phyloP scores from a whole-genome alignment of 2,888 invertebrate genomes.

The Yponomeuta malinellus region DNA sequence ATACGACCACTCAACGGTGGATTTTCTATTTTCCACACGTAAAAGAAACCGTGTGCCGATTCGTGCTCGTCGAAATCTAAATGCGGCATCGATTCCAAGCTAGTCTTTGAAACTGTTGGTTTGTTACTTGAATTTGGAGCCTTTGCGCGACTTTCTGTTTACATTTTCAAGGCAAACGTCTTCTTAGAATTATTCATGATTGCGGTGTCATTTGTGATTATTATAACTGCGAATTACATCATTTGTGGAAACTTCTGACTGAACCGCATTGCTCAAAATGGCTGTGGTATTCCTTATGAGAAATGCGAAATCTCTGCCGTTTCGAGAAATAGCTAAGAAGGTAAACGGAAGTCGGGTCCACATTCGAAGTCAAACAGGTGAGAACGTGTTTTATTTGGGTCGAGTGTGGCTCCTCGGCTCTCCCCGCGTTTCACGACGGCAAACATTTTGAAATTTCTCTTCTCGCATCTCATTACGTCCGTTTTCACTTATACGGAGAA shows the following conservation, averaged over 20 bases:
- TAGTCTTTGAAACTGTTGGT: neutral
- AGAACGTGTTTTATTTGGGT: slow-evolving; percentile 65
- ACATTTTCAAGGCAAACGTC: neutral
- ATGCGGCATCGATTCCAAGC: slow-evolving; percentile 33
- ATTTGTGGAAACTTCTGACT: neutral
- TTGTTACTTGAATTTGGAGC: neutral
- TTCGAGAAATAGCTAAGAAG: slow-evolving; percentile 4
- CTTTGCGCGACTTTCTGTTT: neutral
- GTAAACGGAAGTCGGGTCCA: slow-evolving; percentile 16
- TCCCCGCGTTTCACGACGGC: slow-evolving; percentile 65
- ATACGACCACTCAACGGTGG: slow-evolving; percentile 71
- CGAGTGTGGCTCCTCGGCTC: slow-evolving; percentile 62
- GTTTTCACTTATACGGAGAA: slow-evolving; percentile 67
- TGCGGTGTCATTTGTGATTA: neutral
- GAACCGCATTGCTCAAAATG: neutral
- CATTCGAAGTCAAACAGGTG: slow-evolving; percentile 14
- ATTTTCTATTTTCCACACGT: slow-evolving; percentile 76
- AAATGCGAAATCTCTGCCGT: neutral
- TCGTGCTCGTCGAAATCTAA: slow-evolving; percentile 61
- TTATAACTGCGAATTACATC: neutral
- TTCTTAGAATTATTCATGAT: neutral
- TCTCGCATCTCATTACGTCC: slow-evolving; percentile 69
- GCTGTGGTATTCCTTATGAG: neutral
- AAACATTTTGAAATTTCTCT: slow-evolving; percentile 74
- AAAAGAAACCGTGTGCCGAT: slow-evolving; percentile 69